A percentile compares a stretch with the other conserved stretches of the same genome.
phyloP scores from a whole-genome alignment of 2,113 vertebrate genomes.

The Forbesichthys papilliferus region DNA sequence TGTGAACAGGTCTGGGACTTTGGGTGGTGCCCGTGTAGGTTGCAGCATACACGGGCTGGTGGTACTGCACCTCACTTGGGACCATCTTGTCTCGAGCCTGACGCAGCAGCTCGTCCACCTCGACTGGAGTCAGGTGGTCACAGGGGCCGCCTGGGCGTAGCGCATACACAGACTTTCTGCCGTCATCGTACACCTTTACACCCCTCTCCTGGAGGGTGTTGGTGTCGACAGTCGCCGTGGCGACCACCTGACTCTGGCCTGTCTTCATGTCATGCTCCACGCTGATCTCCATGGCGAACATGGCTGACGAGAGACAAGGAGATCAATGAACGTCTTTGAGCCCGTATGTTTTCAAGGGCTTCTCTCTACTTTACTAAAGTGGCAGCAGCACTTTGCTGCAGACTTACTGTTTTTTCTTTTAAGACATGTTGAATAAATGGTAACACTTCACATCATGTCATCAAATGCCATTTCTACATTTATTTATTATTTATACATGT shows the following conservation, averaged over 20 bases:
- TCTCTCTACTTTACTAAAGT: not conserved
- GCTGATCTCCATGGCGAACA: conserved; percentile 94
- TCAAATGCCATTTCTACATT: too few species aligned
- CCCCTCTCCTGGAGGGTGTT: conserved; percentile 80
- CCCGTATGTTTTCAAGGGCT: not conserved
- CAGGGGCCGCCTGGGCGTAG: conserved; percentile 65
- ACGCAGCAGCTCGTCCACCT: conserved; percentile 88
- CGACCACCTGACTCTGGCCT: conserved; percentile 89
- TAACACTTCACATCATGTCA: too few species aligned
- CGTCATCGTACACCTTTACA: conserved; percentile 92
- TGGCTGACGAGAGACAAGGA: conserved; percentile 76
- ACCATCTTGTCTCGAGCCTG: conserved; percentile 85
- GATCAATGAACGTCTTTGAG: not conserved
- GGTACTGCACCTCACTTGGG: conserved; percentile 84
- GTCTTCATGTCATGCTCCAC: conserved; percentile 90
- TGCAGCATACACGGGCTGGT: conserved; percentile 88
- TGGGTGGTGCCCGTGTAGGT: conserved; percentile 63
- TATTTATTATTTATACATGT: too few species aligned
- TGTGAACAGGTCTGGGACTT: conserved; percentile 62
- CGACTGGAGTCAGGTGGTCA: conserved; percentile 75
- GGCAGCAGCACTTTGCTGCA: too few species aligned
- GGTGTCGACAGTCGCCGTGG: conserved; percentile 84
- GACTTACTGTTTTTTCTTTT: too few species aligned
- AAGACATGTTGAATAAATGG: too few species aligned
- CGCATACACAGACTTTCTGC: conserved; percentile 87